Evolutionary conservation across 2,888 invertebrate species (phyloP), one percentile per base, ranked within the genome.

Genomic region (Bombylius major): DNA sequence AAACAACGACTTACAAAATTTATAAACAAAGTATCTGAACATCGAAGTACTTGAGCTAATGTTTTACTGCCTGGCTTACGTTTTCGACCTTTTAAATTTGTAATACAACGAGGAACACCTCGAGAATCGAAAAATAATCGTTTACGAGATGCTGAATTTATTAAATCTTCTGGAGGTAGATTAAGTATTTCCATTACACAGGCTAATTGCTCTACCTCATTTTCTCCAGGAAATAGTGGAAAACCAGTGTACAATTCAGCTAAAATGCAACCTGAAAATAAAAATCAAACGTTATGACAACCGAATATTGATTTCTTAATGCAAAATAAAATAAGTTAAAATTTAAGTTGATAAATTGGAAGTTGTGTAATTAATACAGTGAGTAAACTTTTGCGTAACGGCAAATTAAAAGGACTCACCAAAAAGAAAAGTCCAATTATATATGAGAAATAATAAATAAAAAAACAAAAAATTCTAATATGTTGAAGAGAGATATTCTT

Each of bases 111-210:
- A 5, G 95, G 95, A 63, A 86, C 85, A 62, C 94, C 94, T 71
- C 92, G 89, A 45, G 94, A 92, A 57, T 73, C 91, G 69, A 92
- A 92, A 77, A 92, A 92, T 62, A 92, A 77, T 63, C 90, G 80
- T 70, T 89, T 84, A 69, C 92, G 80, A 0, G 93, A 87, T 44
- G 95, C 94, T 62, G 85, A 84, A 61, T 85, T 82, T 61, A 96
- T 83, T 61, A 96, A 82, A 66, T 88, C 85, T 57, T 89, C 87
- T 4, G 95, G 91, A 4, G 97, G 96, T 62, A 87, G 79, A 32
- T 94, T 95, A 60, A 95, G 78, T 55, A 96, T 84, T 77, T 97
- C 96, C 94, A 97, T 96, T 66, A 96, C 89, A 76, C 96, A 96
- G 56, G 95, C 93, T 62, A 97, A 80, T 75, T 97, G 96, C 70